phyloP scores from a whole-genome alignment of 2,888 invertebrate species.

The Drosophila buzzatii region DNA sequence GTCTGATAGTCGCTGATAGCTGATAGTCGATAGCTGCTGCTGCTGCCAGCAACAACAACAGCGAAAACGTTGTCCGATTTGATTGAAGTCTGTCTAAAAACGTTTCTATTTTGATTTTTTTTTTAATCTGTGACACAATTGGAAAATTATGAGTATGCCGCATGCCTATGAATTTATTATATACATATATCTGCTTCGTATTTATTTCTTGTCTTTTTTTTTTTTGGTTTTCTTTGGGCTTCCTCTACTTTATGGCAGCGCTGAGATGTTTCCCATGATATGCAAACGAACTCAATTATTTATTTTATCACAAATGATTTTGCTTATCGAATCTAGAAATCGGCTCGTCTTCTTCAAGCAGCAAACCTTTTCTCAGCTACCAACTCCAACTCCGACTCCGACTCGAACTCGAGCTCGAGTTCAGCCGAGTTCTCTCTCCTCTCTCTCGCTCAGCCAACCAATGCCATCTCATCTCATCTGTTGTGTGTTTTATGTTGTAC shows the following conservation, averaged over 20 bases:
- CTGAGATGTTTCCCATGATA: slow-evolving; percentile 81
- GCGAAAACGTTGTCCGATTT: slow-evolving; percentile 60
- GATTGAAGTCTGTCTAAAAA: slow-evolving; percentile 78
- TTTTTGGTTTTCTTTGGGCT: slow-evolving; percentile 24
- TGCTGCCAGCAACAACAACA: slow-evolving; percentile 4
- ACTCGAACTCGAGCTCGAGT: slow-evolving; percentile 17
- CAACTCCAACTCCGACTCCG: slow-evolving; percentile 28
- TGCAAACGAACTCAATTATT: slow-evolving; percentile 84
- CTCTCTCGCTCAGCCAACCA: slow-evolving; percentile 26
- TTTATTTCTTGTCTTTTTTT: background rate
- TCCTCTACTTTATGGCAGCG: slow-evolving; percentile 33
- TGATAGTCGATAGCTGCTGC: slow-evolving; percentile 56
- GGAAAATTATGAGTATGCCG: slow-evolving; percentile 53
- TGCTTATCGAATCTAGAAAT: slow-evolving; percentile 81
- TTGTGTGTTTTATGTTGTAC: slow-evolving; percentile 70
- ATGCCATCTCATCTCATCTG: slow-evolving; percentile 61
- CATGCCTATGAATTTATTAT: slow-evolving; percentile 70
- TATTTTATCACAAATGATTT: slow-evolving; percentile 82
- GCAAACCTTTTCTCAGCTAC: slow-evolving; percentile 71
- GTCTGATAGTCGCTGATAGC: slow-evolving; percentile 63
- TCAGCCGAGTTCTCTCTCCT: slow-evolving; percentile 27
- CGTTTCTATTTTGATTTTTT: slow-evolving; percentile 31
- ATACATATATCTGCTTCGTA: slow-evolving; percentile 9
- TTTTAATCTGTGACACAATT: slow-evolving; percentile 77
- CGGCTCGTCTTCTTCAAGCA: slow-evolving; percentile 69